Conservation (phyloP, 1,140 invertebrate species). For the Ostrea edulis region DNA sequence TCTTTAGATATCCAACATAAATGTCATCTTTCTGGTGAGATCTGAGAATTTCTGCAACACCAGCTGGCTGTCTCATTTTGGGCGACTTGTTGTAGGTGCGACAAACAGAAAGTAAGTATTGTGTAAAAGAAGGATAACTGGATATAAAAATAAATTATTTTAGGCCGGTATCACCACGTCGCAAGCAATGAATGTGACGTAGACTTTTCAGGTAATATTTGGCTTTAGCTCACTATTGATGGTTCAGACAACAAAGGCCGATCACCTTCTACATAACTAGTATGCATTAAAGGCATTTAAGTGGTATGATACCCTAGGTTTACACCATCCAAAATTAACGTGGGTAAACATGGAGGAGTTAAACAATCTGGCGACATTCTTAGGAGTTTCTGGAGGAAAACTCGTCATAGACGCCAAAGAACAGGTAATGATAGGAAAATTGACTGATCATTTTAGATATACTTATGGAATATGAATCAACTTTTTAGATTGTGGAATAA, state of each 20-base stretch:
- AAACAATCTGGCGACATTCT: slow-evolving; percentile 55
- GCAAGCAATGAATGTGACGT: not conserved
- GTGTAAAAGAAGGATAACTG: not conserved
- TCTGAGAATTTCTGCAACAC: slow-evolving; percentile 13
- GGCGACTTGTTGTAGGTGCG: not conserved
- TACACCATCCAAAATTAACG: not conserved
- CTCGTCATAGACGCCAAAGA: slow-evolving; percentile 57
- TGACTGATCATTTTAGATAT: not conserved
- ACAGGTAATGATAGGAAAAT: slow-evolving; percentile 40
- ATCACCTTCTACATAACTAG: not conserved
- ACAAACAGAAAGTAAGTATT: not conserved
- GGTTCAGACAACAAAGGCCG: not conserved
- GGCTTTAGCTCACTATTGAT: not conserved
- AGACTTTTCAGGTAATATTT: not conserved
- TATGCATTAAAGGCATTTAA: not conserved
- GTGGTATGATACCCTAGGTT: not conserved
- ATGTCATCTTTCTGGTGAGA: slow-evolving; percentile 34
- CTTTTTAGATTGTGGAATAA: too few relatives aligned
- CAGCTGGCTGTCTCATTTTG: not conserved
- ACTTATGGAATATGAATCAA: too few relatives aligned
- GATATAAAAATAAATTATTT: not conserved
- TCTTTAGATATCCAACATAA: slow-evolving; percentile 32
- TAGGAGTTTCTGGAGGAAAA: slow-evolving; percentile 58
- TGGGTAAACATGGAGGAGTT: slow-evolving; percentile 49
- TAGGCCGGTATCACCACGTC: not conserved